phyloP scores from a whole-genome alignment of 1,140 invertebrate genomes.

The Psix sp. region DNA sequence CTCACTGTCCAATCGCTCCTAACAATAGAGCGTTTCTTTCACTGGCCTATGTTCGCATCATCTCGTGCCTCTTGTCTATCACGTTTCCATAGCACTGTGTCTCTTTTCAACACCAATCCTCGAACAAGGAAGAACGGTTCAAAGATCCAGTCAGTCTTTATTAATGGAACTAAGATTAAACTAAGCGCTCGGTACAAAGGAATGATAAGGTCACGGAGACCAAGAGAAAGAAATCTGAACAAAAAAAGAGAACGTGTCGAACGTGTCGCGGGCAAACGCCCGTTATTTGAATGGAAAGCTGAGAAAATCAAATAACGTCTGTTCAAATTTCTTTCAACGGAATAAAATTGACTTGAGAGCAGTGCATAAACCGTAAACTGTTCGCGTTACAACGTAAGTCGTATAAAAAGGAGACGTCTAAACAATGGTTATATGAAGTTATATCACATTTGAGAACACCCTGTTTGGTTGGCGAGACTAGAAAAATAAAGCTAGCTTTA shows the following conservation, averaged over 20 bases:
- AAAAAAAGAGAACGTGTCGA: constrained; percentile 1
- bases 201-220: neutral
- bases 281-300: neutral
- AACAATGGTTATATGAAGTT: too few species aligned
- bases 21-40: constrained; percentile 39
- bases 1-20: constrained; percentile 42
- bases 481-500: too few species aligned
- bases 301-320: neutral
- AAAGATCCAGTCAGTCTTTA: constrained; percentile 9
- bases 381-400: too few species aligned
- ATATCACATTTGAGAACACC: too few species aligned
- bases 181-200: constrained; percentile 8
- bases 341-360: too few species aligned
- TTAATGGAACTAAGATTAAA: constrained; percentile 20
- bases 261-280: neutral
- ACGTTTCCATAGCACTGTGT: constrained; percentile 29
- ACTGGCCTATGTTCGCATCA: constrained; percentile 38
- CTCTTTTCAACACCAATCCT: constrained; percentile 7
- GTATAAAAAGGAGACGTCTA: too few species aligned
- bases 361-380: too few species aligned
- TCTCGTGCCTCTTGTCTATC: constrained; percentile 17
- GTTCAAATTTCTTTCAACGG: too few species aligned
- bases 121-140: constrained; percentile 4
- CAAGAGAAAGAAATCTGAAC: constrained; percentile 8
- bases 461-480: too few species aligned